phyloP scores from a whole-genome alignment of 2,888 invertebrate species.

The Oithona nana region DNA sequence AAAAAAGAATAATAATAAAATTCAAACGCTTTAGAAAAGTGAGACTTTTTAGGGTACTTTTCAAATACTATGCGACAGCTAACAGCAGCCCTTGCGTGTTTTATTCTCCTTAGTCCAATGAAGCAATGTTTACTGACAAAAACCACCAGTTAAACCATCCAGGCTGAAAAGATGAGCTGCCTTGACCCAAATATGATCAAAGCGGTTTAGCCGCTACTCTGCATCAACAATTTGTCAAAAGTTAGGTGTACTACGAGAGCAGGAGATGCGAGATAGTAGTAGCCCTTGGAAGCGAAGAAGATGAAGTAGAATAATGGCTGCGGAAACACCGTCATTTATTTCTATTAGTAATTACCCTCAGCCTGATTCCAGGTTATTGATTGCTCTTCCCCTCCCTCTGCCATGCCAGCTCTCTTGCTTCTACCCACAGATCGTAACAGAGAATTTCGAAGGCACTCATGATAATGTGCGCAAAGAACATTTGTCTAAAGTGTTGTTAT shows the following conservation, averaged over 20 bases:
- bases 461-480: not conserved
- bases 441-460: not conserved
- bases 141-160: no score
- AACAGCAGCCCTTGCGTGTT: no score
- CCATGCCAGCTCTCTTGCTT: not conserved
- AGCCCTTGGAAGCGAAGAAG: no score
- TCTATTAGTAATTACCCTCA: not conserved
- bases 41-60: no score
- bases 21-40: no score
- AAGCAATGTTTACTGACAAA: no score
- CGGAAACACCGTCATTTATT: not conserved
- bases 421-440: no score
- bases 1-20: no score
- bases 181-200: not conserved
- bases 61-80: no score
- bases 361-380: not conserved
- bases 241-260: not conserved
- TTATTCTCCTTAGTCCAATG: no score
- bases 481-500: not conserved
- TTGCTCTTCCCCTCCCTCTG: not conserved
- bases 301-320: not conserved
- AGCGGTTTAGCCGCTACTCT: not conserved
- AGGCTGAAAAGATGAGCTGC: no score
- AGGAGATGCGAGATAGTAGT: not conserved
- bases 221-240: not conserved